Base-by-base conservation (phyloP, 2,797 vertebrate genomes). In the Semotilus atromaculatus region DNA sequence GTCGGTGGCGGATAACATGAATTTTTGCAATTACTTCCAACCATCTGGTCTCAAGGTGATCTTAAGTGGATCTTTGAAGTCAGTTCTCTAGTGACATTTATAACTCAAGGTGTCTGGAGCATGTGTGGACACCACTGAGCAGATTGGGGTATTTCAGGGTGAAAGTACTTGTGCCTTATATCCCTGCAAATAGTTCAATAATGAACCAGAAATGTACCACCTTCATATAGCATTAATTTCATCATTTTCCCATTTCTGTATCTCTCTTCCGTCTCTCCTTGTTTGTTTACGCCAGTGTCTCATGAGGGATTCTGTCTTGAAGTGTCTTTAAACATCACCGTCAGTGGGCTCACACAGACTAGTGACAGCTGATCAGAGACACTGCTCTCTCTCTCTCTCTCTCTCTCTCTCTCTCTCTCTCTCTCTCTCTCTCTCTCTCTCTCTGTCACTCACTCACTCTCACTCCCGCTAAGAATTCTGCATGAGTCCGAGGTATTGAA, bases 341-440 rank as follows among this genome's bases (percentile, higher is more conserved):
- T 51, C 62, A 70, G 64, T 11, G 31, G 8, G 6, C 51, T 80
- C 45, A 67, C 79, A 80, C 43, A 19, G 43, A 55, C 26, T 53
- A 70, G 64, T 26, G 79, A 67, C 79, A 70, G 43, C 13, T 67
- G 79, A 80, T 80, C 64, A 80, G 43, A 70, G 64, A 68, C 16
- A 40, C 75, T 43, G 13, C 16, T 38, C 31, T 16, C 9, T 9
- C 38, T 26, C 40, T 16, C 45, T 48, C 5, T 48, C 43, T 45
- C 43, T 43, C 43, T 13, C 40, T 74, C 7, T 38, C 58, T 74
- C 7, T 38, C 55, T 2, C 40, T 36, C 55, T 74, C 29, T 64
- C 19, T 45, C n/a, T 74, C 7, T 38, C 55, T 2, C 40, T 36
- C 55, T 74, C 29, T 64, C 19, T 45, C n/a, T 74, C 7, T 38